phyloP scores from a whole-genome alignment of 2,113 vertebrate species.

The Orcinus orca region DNA sequence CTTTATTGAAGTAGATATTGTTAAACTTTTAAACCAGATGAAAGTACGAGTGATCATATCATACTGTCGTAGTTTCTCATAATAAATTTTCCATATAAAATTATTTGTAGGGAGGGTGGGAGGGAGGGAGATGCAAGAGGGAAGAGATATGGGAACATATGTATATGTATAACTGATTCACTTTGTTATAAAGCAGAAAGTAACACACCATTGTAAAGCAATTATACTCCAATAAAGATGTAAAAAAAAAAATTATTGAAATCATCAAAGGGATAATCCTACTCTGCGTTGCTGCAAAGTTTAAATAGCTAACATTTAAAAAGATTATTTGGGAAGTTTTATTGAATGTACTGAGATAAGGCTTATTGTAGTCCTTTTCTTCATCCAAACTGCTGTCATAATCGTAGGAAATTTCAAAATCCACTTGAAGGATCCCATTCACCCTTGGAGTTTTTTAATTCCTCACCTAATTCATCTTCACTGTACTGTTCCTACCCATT shows the following conservation, averaged over 20 bases:
- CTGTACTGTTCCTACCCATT: not conserved
- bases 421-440: not conserved
- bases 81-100: conserved; percentile 29
- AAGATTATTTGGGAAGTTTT: not conserved
- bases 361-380: not conserved
- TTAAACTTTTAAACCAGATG: conserved; percentile 31
- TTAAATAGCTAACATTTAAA: not conserved
- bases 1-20: not conserved
- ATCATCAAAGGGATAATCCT: conserved; percentile 42
- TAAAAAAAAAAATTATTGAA: not conserved
- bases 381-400: not conserved
- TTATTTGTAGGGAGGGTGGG: not conserved
- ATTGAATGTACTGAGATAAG: not conserved
- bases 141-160: too few relatives aligned
- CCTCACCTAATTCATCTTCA: not conserved
- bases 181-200: too few relatives aligned
- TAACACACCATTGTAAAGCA: too few relatives aligned
- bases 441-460: not conserved
- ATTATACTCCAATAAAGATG: too few relatives aligned
- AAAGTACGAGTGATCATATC: not conserved
- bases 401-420: not conserved
- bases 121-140: too few relatives aligned
- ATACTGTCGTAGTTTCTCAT: not conserved
- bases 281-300: not conserved
- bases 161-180: too few relatives aligned